Evolutionary conservation across 2,113 vertebrate genomes (phyloP), one percentile per base, ranked within the genome.

Genomic region (Psittacus erithacus): DNA sequence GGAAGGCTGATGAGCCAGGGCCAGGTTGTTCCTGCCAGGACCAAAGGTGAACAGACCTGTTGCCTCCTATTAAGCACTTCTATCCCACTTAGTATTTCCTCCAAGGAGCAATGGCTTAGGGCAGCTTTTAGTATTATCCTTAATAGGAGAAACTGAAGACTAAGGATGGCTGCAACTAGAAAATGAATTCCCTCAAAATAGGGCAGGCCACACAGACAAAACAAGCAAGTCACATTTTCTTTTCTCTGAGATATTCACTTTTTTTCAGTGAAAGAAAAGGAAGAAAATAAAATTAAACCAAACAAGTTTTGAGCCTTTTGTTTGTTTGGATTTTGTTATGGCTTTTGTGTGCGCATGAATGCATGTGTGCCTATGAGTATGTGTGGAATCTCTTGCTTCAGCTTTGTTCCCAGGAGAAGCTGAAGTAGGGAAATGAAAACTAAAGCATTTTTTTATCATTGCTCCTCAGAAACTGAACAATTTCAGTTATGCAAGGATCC

Each of bases 401-500:
- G 69, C 80, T 77, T 65, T 50, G 73, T 59, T 67, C 95, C 95
- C 93, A 27, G 52, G 92, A 80, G 95, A 90, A 92, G 65, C 15
- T 31, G 7, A 91, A 90, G 88, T 9, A 90, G 77, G 77, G 75
- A 95, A 96, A 95, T 92, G 85, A 95, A 95, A 94, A 82, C 78
- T 85, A 19, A 82, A 94, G 81, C 75, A 67, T 55, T 92, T 89
- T 86, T 95, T 92, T 91, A 89, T 86, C 78, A 52, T 80, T 38
- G 71, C 59, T 84, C 62, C 57, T 95, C 92, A 93, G 91, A 84
- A 95, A 84, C 82, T 27, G 84, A 95, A 94, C 95, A 82, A 93
- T 94, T 91, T 62, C 96, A 95, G 86, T 80, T 94, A 95, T 94
- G 96, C 57, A 24, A 79, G 59, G 74, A 83, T 94, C 75, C 68